Conservation (phyloP, 2,888 invertebrate genomes). For the Trichopoda pennipes region DNA sequence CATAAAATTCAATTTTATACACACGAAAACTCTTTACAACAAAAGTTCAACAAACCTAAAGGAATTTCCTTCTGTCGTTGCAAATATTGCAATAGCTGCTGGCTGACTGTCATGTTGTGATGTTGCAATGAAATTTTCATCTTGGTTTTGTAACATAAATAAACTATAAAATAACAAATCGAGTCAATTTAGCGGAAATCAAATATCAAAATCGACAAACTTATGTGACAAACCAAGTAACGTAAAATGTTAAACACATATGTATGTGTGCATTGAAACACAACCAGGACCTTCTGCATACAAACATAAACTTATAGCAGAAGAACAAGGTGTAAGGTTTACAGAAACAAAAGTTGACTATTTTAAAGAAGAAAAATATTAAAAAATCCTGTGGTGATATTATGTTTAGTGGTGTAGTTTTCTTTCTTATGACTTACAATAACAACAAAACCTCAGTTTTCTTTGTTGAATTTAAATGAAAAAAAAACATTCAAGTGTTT, state of each 20-base stretch:
- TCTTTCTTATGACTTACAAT: slow-evolving; percentile 22
- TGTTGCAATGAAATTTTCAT: slow-evolving; percentile 31
- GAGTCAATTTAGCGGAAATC: slow-evolving; percentile 74
- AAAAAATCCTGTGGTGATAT: slow-evolving; percentile 60
- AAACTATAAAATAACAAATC: slow-evolving; percentile 73
- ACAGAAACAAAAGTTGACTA: slow-evolving; percentile 24
- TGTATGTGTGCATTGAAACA: too few species aligned
- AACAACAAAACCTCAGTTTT: slow-evolving; percentile 58
- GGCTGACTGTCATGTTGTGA: slow-evolving; percentile 14
- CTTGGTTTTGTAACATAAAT: slow-evolving; percentile 62
- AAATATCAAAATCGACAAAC: slow-evolving; percentile 65
- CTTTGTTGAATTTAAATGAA: slow-evolving; percentile 27
- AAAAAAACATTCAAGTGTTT: slow-evolving; percentile 26
- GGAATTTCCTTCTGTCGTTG: background rate
- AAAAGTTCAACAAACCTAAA: slow-evolving; percentile 62
- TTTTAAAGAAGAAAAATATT: background rate
- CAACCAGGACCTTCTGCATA: slow-evolving; percentile 35
- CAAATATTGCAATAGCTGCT: slow-evolving; percentile 41
- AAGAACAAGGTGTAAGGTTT: slow-evolving; percentile 29
- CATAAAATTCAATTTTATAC: slow-evolving; percentile 50
- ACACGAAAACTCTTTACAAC: slow-evolving; percentile 1
- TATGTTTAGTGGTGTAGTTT: slow-evolving; percentile 49
- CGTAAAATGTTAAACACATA: slow-evolving; percentile 7
- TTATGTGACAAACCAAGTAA: slow-evolving; percentile 57
- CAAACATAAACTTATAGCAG: slow-evolving; percentile 24